Evolutionary conservation across 2,888 invertebrate genomes (phyloP), one percentile per base, ranked within the genome.

Genomic region (Drosophila trichaetosa): DNA sequence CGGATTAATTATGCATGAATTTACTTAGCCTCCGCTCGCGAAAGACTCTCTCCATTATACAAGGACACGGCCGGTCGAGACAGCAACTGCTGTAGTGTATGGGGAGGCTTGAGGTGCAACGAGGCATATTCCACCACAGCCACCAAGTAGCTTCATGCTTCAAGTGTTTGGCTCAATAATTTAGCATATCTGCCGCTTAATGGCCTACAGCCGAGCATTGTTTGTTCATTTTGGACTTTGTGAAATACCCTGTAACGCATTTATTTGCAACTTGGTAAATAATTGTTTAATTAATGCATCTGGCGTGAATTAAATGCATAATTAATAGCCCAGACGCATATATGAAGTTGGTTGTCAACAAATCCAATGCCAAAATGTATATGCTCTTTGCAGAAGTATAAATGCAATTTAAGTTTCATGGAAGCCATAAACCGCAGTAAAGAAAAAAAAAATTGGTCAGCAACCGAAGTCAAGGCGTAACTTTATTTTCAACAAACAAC

Each of bases 1-100:
- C 64, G 67, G 58, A 69, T 82, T 79, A 80, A 80, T 79, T 80
- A 80, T 80, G 80, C 82, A 80, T 82, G 80, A 80, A 79, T 82
- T 80, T 79, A 82, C 82, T 80, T 74, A 79, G 79, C 56, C 40
- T 33, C 48, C 48, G 46, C 56, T 62, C 67, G 68, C 67, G 51
- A 52, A 62, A 69, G 66, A 76, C 66, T 69, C 80, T 72, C 46
- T 58, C 72, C 75, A 82, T 79, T 78, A 81, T 69, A 79, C 80
- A 76, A 58, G 76, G 46, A 67, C 71, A 64, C 71, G 76, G 52
- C 40, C 70, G 64, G 48, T 29, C 54, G 42, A 62, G 61, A 52
- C 60, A 62, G 59, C 29, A 60, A 63, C 48, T 27, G 11, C 5
- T 21, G 42, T 46, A 16, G 46, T 8, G n/a, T 4, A n/a, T 7